Conservation (phyloP, 2,113 vertebrate genomes). For the Barnardius zonarius region DNA sequence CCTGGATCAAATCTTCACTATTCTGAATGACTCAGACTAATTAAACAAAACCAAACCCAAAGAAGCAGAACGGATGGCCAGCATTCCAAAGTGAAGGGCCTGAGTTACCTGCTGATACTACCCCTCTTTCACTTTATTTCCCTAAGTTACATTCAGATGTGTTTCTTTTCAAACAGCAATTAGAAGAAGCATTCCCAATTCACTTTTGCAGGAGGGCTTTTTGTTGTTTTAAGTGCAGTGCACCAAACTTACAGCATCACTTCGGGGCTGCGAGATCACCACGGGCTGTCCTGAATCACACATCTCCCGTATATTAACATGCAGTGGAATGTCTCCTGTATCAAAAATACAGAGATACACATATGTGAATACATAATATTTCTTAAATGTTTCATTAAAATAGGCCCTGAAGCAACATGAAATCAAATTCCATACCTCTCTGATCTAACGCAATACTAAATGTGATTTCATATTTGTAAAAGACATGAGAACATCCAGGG, state of each 20-base stretch:
- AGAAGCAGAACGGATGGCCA: neutral
- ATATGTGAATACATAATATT: neutral
- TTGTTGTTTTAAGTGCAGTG: neutral
- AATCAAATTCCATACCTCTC: neutral
- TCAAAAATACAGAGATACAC: neutral
- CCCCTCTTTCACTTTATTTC: neutral
- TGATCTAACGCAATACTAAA: neutral
- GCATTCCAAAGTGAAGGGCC: neutral
- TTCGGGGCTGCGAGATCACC: slow-evolving; percentile 88
- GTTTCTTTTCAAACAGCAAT: neutral
- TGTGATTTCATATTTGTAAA: neutral
- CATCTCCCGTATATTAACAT: slow-evolving; percentile 88
- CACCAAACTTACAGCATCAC: slow-evolving; percentile 81
- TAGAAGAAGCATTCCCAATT: neutral
- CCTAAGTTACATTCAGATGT: neutral
- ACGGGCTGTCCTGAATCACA: slow-evolving; percentile 89
- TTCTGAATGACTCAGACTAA: neutral
- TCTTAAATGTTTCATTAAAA: neutral
- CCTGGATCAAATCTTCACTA: neutral
- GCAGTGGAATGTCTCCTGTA: slow-evolving; percentile 92
- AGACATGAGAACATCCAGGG: neutral
- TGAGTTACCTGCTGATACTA: neutral
- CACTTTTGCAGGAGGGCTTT: neutral
- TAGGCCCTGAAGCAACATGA: neutral
- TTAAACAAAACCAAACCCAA: neutral